Base-by-base conservation (phyloP, 2,888 invertebrate species). In the Drosophila nr. perissopoda region DNA sequence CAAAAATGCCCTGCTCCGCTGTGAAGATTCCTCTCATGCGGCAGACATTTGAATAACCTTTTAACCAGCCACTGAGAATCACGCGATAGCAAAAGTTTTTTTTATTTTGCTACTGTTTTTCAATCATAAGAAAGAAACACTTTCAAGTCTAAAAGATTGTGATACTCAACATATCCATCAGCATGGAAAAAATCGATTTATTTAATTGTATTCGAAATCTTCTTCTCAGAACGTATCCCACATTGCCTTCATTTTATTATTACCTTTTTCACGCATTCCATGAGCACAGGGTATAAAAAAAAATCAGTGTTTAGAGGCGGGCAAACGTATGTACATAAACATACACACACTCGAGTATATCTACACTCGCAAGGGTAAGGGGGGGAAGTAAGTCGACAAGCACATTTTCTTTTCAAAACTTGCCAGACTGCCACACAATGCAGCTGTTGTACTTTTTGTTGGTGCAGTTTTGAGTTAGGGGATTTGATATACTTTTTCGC, bases 361-460 rank as follows among this genome's bases (percentile, higher is more conserved):
- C 10, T 33, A 11, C 5, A 10, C 1, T 25, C 16, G 25, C 13
- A 25, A n/a, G 13, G 25, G n/a, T 7, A 4, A 34, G 25, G 33
- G 13, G 7, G 10, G 36, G 21, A 57, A 65, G 38, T 59, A 72
- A 63, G 74, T 67, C 65, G 76, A 67, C 64, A 61, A 82, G 67
- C 64, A 74, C 64, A 83, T 66, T 85, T 81, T 51, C 74, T 73
- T 70, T 70, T 53, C 54, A 62, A 56, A 84, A 88, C 85, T 85
- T 81, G 71, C 42, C 65, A 78, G 85, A 85, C 80, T 66, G 36
- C 6, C 42, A 3, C 29, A 63, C 34, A 53, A 49, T 69, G 65
- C 72, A 79, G 62, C 67, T 75, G 70, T 46, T 74, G 60, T 38
- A 8, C 16, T 62, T 65, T 46, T 40, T 40, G 27, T 18, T 59